These are phyloP conservation scores for Ostrea edulis DNA, from an alignment of 1,140 invertebrate species.

Conservation along the genomic window DNA sequence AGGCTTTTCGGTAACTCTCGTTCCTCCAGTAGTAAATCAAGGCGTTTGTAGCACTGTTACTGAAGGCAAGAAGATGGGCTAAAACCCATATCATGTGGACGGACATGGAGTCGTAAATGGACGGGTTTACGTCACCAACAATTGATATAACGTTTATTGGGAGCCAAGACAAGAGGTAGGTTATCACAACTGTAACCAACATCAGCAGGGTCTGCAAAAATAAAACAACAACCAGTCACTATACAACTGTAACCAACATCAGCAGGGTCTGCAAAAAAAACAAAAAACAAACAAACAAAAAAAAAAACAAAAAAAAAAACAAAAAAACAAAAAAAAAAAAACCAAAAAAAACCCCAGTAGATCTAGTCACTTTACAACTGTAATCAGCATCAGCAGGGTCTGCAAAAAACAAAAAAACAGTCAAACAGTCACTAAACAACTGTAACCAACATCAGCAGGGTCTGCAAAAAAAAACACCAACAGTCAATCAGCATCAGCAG, in stretches of 20 bases:
- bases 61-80: constrained; percentile 52
- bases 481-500: constrained; percentile 49
- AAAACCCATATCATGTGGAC: constrained; percentile 53
- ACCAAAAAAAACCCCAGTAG: too few species aligned
- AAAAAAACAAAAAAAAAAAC: too few species aligned
- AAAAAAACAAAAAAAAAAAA: too few species aligned
- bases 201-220: constrained; percentile 55
- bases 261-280: too few species aligned
- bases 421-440: too few species aligned
- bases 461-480: constrained; percentile 61
- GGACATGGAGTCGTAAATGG: constrained; percentile 43
- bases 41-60: constrained; percentile 47
- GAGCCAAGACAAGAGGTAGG: constrained; percentile 53
- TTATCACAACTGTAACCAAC: constrained; percentile 49
- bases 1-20: not conserved
- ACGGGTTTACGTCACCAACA: constrained; percentile 46
- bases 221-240: constrained; percentile 33
- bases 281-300: too few species aligned
- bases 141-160: constrained; percentile 50
- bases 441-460: constrained; percentile 48
- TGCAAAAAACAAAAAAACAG: too few species aligned
- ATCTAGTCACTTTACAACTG: too few species aligned
- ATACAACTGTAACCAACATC: too few species aligned
- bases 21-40: constrained; percentile 55
- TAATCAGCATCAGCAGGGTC: constrained; percentile 53